Percentiles rank a stretch among this genome's conserved stretches.
These are phyloP conservation scores for Lepus oiostolus DNA, from an alignment of 2,797 vertebrate genomes.

Conservation along the genomic window DNA sequence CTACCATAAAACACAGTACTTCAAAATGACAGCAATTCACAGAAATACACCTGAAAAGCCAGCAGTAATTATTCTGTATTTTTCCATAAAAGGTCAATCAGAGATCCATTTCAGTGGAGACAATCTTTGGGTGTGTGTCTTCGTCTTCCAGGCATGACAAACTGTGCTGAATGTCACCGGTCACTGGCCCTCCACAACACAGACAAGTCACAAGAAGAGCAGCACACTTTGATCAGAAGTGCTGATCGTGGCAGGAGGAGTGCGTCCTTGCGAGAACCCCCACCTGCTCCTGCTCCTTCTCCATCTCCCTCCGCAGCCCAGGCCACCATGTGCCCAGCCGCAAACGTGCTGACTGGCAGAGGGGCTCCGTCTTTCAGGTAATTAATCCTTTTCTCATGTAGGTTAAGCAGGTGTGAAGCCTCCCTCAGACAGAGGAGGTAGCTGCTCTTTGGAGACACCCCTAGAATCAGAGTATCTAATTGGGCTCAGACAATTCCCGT, in stretches of 20 bases:
- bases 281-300: constrained; percentile 79
- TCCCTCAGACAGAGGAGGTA: constrained; percentile 83
- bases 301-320: constrained; percentile 55
- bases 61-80: neutral
- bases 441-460: constrained; percentile 77
- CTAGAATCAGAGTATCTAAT: constrained; percentile 82
- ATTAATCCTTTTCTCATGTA: constrained; percentile 92
- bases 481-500: constrained; percentile 81
- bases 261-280: constrained; percentile 72
- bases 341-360: constrained; percentile 88
- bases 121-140: accelerated
- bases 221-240: constrained; percentile 68
- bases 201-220: constrained; percentile 62
- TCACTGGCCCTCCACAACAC: constrained; percentile 8
- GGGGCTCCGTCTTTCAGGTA: constrained; percentile 84
- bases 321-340: constrained; percentile 86
- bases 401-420: constrained; percentile 90
- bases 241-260: constrained; percentile 82
- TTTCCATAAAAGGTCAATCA: neutral
- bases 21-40: neutral
- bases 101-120: neutral
- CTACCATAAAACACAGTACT: neutral
- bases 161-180: neutral
- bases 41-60: neutral
- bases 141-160: neutral